Percentiles rank a stretch among this genome's conserved stretches.
phyloP scores from a whole-genome alignment of 2,888 invertebrate genomes.

The Drosophila affinis region DNA sequence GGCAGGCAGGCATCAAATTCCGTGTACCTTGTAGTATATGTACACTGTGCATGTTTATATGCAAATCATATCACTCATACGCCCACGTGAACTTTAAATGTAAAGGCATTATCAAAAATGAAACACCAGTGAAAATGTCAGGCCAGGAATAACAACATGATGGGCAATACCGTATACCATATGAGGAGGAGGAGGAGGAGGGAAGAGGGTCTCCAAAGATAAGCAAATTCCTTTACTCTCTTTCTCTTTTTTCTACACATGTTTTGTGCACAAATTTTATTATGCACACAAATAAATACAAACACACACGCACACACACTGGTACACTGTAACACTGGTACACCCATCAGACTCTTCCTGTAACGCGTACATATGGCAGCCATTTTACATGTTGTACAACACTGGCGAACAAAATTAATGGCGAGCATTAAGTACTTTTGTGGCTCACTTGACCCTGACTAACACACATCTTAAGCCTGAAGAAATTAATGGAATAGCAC shows the following conservation, averaged over 20 bases:
- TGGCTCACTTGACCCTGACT: conserved; percentile 14
- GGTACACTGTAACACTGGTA: conserved; percentile 1
- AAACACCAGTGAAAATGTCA: conserved; percentile 78
- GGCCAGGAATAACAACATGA: conserved; percentile 56
- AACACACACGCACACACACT: conserved; percentile 21
- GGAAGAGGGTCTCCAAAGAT: conserved; percentile 52
- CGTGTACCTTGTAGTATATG: neutral
- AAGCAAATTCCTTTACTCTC: conserved; percentile 73
- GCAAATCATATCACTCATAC: conserved; percentile 77
- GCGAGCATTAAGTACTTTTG: conserved; percentile 17
- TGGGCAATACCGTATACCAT: conserved; percentile 21
- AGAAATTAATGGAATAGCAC: neutral
- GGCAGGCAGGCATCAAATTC: conserved; percentile 20
- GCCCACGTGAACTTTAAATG: conserved; percentile 53
- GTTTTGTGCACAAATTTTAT: conserved; percentile 73
- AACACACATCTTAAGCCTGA: neutral
- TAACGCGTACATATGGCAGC: conserved; percentile 63
- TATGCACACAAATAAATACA: conserved; percentile 69
- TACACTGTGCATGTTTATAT: conserved; percentile 39
- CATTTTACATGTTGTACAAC: conserved; percentile 53
- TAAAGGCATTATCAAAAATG: conserved; percentile 73
- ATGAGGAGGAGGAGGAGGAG: conserved; percentile 1
- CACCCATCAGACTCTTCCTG: conserved; percentile 4
- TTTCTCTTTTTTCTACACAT: conserved; percentile 60
- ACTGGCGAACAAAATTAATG: conserved; percentile 50